A percentile compares a stretch with the other conserved stretches of the same genome.
These are phyloP conservation scores for Sesia apiformis DNA, from an alignment of 2,888 invertebrate genomes.

Conservation along the genomic window DNA sequence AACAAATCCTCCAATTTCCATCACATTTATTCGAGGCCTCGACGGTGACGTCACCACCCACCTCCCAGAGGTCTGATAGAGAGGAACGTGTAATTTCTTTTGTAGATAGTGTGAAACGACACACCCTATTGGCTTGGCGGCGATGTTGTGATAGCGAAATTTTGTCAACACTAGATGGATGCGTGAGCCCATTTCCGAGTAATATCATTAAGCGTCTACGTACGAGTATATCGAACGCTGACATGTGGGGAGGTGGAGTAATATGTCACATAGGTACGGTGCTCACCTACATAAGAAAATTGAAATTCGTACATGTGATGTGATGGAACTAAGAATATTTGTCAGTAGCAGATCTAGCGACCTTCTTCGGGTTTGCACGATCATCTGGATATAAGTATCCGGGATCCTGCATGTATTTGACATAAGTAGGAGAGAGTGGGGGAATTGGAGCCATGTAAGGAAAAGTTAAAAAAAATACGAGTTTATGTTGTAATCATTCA, in stretches of 20 bases:
- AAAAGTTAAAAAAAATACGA: too few relatives aligned
- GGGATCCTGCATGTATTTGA: too few relatives aligned
- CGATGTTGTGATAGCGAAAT: conserved; percentile 46
- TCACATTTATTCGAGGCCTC: conserved; percentile 68
- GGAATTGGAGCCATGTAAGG: too few relatives aligned
- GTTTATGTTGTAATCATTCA: too few relatives aligned
- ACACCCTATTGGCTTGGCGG: conserved; percentile 50
- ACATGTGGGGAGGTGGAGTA: conserved; percentile 20
- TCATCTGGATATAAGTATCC: too few relatives aligned
- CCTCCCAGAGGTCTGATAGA: conserved; percentile 28
- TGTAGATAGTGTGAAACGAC: conserved; percentile 63
- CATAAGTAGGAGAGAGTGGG: too few relatives aligned
- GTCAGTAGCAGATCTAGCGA: not conserved
- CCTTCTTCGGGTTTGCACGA: too few relatives aligned
- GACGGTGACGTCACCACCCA: conserved; percentile 43
- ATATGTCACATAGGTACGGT: conserved; percentile 17
- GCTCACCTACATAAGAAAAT: not conserved
- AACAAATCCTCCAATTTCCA: conserved; percentile 76
- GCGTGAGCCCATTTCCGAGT: conserved; percentile 47
- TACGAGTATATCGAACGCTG: conserved; percentile 18
- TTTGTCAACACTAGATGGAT: conserved; percentile 42
- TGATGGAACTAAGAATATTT: not conserved
- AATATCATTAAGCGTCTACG: conserved; percentile 36
- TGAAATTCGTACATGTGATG: not conserved
- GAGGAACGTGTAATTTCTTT: conserved; percentile 64